phyloP scores from a whole-genome alignment of 2,797 vertebrate species.

The Lacerta bilineata region DNA sequence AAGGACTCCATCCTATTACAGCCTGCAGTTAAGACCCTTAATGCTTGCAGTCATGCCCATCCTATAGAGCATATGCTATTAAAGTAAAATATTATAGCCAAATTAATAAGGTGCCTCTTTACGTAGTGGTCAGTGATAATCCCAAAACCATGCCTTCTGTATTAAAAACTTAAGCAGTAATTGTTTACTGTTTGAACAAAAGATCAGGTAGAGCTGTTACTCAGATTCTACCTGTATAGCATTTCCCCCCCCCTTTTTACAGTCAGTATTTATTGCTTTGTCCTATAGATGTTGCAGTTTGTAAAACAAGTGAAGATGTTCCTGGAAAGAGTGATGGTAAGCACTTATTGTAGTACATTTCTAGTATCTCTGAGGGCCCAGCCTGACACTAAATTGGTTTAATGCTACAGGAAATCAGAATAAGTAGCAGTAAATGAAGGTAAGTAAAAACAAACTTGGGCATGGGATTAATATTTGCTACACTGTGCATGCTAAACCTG shows the following conservation, averaged over 20 bases:
- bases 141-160: conserved; percentile 9
- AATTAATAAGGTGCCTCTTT: not conserved
- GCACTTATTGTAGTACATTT: conserved; percentile 43
- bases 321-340: conserved; percentile 87
- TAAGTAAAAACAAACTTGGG: not conserved
- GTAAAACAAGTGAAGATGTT: conserved; percentile 78
- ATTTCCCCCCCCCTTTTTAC: conserved; percentile 36
- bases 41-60: not conserved
- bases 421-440: not conserved
- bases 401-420: not conserved
- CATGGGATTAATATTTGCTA: not conserved
- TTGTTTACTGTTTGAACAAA: not conserved
- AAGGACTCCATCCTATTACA: not conserved
- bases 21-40: not conserved
- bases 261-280: conserved; percentile 33
- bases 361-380: not conserved
- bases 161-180: conserved; percentile 9
- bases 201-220: not conserved
- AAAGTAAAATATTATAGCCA: not conserved
- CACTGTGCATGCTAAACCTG: not conserved
- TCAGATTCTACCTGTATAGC: not conserved
- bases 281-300: conserved; percentile 80
- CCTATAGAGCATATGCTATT: not conserved
- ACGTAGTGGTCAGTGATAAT: not conserved
- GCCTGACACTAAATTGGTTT: not conserved